Percentiles rank a stretch among this genome's conserved stretches.
phyloP scores from a whole-genome alignment of 1,140 invertebrate genomes.

The Mactra quadrangularis region DNA sequence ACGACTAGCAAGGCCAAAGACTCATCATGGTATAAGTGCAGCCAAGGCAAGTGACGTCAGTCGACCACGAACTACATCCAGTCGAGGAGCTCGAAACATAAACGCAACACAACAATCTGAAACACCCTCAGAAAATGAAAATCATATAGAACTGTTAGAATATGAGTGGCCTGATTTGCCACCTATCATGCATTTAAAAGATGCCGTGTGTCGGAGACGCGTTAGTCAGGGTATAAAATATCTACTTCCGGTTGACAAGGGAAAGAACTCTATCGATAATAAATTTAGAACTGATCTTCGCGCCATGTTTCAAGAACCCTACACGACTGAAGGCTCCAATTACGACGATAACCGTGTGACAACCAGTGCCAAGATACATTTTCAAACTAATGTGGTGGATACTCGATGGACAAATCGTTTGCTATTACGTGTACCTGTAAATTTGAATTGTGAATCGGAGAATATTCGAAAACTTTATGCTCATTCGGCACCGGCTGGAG shows the following conservation, averaged over 20 bases:
- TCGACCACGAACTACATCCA: constrained; percentile 3
- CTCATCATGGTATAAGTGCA: constrained; percentile 51
- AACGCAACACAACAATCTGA: constrained; percentile 8
- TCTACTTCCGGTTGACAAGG: constrained; percentile 79
- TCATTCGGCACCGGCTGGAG: constrained; percentile 73
- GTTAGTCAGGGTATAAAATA: constrained; percentile 79
- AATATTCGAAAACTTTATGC: constrained; percentile 71
- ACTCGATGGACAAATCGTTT: constrained; percentile 68
- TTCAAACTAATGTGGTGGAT: constrained; percentile 72
- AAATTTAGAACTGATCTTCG: constrained; percentile 77
- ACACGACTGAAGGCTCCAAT: constrained; percentile 65
- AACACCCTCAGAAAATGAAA: constrained; percentile 47
- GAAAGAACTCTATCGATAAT: constrained; percentile 76
- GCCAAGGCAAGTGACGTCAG: neutral
- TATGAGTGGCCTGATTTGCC: constrained; percentile 81
- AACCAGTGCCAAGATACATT: constrained; percentile 76
- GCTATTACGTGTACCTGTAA: constrained; percentile 61
- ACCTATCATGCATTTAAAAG: constrained; percentile 77
- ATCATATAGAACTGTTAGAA: constrained; percentile 74
- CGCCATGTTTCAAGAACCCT: constrained; percentile 80
- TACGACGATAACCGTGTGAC: constrained; percentile 75
- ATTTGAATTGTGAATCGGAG: constrained; percentile 77
- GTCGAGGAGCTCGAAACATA: neutral
- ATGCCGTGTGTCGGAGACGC: constrained; percentile 75
- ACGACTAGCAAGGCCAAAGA: constrained; percentile 59